A percentile compares a stretch with the other conserved stretches of the same genome.
These are phyloP conservation scores for Bombus affinis DNA, from an alignment of 1,140 invertebrate species.

Conservation along the genomic window DNA sequence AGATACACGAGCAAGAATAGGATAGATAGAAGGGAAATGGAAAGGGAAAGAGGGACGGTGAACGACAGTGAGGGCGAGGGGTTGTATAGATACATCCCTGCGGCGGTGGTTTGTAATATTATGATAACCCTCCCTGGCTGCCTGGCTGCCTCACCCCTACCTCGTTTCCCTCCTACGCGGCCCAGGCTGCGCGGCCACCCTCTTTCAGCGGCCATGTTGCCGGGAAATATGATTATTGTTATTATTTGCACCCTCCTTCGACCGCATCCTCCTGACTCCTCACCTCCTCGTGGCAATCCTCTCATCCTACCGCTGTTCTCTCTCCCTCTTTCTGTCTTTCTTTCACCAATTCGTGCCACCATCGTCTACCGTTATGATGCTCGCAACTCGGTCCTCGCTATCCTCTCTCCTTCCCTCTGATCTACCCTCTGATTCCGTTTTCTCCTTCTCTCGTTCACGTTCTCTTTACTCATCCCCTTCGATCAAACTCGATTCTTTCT, in stretches of 20 bases:
- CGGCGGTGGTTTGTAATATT: conserved; percentile 82
- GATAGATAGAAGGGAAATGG: neutral
- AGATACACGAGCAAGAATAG: conserved; percentile 5
- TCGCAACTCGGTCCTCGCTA: conserved; percentile 13
- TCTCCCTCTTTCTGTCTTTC: conserved; percentile 40
- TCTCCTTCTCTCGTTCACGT: neutral
- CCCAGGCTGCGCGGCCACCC: conserved; percentile 73
- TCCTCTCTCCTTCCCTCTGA: neutral
- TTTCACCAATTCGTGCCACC: conserved; percentile 37
- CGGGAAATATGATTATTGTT: conserved; percentile 83
- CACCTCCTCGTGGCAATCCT: conserved; percentile 65
- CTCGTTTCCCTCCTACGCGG: conserved; percentile 64
- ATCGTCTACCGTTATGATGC: conserved; percentile 40
- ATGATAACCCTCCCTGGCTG: conserved; percentile 80
- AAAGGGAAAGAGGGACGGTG: conserved; percentile 2
- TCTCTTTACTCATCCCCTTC: conserved; percentile 53
- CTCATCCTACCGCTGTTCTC: conserved; percentile 54
- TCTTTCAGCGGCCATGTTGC: conserved; percentile 82
- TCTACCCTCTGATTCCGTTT: conserved; percentile 23
- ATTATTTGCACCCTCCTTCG: conserved; percentile 81
- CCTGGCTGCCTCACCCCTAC: conserved; percentile 66
- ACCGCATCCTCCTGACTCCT: conserved; percentile 74
- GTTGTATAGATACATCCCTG: conserved; percentile 81
- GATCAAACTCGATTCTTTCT: conserved; percentile 55
- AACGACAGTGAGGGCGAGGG: conserved; percentile 62